These are phyloP conservation scores for Ochlodes sylvanus DNA, from an alignment of 2,888 invertebrate genomes.

Conservation along the genomic window DNA sequence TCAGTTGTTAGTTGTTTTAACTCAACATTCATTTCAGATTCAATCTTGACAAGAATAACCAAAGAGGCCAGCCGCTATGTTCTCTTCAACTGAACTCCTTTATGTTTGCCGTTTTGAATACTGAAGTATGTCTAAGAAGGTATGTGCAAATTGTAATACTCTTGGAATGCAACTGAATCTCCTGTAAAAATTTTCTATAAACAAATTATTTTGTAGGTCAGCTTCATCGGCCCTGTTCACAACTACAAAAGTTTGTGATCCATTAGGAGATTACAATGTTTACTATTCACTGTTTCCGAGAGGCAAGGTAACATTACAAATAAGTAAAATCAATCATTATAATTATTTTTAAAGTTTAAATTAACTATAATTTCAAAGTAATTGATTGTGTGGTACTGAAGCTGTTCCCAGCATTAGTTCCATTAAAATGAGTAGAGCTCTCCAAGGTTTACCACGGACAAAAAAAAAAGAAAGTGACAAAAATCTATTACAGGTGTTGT, in stretches of 20 bases:
- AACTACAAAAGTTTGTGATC: conserved; percentile 74
- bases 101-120: conserved; percentile 96
- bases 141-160: conserved; percentile 52
- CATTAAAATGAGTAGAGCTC: no score
- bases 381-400: no score
- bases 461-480: no score
- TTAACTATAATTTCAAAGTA: no score
- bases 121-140: conserved; percentile 92
- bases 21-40: conserved; percentile 70
- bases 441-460: no score
- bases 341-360: no score
- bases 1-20: no score
- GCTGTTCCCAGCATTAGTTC: no score
- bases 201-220: conserved; percentile 57
- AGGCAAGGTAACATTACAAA: conserved; percentile 56
- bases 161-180: background rate
- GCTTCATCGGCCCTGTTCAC: conserved; percentile 61
- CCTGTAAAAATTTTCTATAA: background rate
- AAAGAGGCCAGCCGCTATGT: conserved; percentile 90
- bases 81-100: conserved; percentile 94
- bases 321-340: background rate
- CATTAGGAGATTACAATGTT: conserved; percentile 73
- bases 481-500: no score
- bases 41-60: conserved; percentile 88
- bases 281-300: conserved; percentile 72